These are phyloP conservation scores for Coenonympha glycerion DNA, from an alignment of 2,888 invertebrate genomes.

Conservation along the genomic window DNA sequence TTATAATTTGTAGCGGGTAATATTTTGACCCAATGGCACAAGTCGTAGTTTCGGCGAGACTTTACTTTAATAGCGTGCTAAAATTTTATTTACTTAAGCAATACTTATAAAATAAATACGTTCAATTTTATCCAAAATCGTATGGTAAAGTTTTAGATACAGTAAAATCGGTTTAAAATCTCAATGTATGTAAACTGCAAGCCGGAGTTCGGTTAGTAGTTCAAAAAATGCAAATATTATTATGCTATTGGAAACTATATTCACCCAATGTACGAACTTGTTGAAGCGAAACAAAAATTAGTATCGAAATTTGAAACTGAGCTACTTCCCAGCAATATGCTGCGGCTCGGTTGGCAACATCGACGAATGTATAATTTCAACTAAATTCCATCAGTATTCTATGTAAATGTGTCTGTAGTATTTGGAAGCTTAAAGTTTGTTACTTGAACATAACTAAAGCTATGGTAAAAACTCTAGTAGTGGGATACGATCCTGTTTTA, in stretches of 20 bases:
- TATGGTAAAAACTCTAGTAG: neutral
- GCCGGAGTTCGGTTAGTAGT: constrained; percentile 1
- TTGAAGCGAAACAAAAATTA: constrained; percentile 32
- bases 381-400: constrained; percentile 65
- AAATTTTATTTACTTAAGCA: neutral
- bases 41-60: no score
- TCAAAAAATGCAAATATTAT: constrained; percentile 10
- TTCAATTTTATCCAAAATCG: neutral
- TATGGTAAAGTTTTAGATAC: neutral
- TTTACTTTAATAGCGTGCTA: no score
- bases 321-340: constrained; percentile 32
- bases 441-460: neutral
- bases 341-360: constrained; percentile 52
- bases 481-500: no score
- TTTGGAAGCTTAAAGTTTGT: constrained; percentile 40
- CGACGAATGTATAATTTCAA: constrained; percentile 59
- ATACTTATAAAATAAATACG: neutral
- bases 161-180: constrained; percentile 4
- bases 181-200: constrained; percentile 5
- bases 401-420: constrained; percentile 65
- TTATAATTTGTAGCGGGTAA: no score
- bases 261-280: constrained; percentile 28
- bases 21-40: no score
- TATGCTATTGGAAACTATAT: constrained; percentile 5
- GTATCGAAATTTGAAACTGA: constrained; percentile 30